Evolutionary conservation across 2,113 vertebrate species (phyloP), one percentile per base, ranked within the genome.

Genomic region (Limnothrissa miodon): DNA sequence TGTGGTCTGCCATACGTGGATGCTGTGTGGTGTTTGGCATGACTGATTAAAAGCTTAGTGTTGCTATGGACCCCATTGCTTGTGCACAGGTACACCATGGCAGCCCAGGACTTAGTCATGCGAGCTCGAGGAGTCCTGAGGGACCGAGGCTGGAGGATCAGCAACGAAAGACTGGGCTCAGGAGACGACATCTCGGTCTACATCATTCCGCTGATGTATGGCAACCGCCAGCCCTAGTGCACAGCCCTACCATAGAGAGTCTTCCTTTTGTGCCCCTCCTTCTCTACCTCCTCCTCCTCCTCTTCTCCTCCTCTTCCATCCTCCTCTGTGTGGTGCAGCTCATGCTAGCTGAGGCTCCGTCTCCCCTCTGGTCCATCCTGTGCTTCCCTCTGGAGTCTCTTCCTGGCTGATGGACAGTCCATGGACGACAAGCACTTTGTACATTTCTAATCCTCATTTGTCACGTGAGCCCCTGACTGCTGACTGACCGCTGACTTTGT

Each of bases 151-250:
- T 99, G 98, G 98, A 95, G 98, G 86, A 99, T 99, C 92, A 95
- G 96, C 51, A 96, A 96, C 8, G 97, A 99, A 92, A 93, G 96
- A 84, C 94, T 97, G 88, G 98, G 97, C 81, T 99, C 98, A 0
- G 98, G 97, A 88, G 98, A 99, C 0, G 98, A 99, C 94, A 99
- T 99, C 90, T 97, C 98, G 0, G 97, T 99, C 89, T 99, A 96
- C 79, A 96, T 99, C 92, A 98, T 99, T 87, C 97, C 97, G 62
- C 93, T 99, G 86, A 93, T 96, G 93, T 94, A 96, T 0, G 96
- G 96, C 48, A 98, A 97, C 92, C 95, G 92, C 86, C 95, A 95
- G 88, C 94, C 93, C 1, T 97, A 93, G 88, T 78, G 42, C 45
- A 53, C 10, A 45, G 36, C 36, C 0, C 66, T 19, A 29, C 15